These are phyloP conservation scores for Embiotoca jacksoni DNA, from an alignment of 2,113 vertebrate species.

Conservation along the genomic window DNA sequence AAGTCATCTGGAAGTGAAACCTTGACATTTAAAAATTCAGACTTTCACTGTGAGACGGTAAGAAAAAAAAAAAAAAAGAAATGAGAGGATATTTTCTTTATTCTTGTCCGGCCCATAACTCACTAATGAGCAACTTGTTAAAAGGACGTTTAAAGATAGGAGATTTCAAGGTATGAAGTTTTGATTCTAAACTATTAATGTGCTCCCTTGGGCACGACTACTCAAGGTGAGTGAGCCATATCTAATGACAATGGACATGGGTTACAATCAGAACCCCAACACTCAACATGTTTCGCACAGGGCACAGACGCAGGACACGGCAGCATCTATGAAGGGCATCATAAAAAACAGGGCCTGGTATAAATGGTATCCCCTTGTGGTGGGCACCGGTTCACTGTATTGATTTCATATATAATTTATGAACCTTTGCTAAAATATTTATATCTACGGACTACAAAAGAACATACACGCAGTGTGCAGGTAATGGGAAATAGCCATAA, in stretches of 20 bases:
- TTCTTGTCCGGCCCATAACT: constrained; percentile 6
- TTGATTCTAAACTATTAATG: constrained; percentile 19
- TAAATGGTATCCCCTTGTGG: not conserved
- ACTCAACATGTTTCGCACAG: too few species aligned
- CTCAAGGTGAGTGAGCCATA: constrained; percentile 3
- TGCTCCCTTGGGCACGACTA: not conserved
- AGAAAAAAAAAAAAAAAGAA: not conserved
- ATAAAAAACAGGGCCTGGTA: constrained; percentile 1
- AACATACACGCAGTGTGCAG: not conserved
- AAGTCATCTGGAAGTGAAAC: constrained; percentile 1
- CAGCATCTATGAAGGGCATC: constrained; percentile 5
- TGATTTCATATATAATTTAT: constrained; percentile 17
- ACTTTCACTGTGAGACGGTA: not conserved
- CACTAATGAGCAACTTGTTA: constrained; percentile 11
- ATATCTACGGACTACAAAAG: not conserved
- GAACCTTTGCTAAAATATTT: constrained; percentile 15
- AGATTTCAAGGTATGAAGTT: not conserved
- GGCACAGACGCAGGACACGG: constrained; percentile 7
- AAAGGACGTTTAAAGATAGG: constrained; percentile 9
- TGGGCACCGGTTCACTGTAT: not conserved
- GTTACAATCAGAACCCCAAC: not conserved
- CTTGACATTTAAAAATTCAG: constrained; percentile 23
- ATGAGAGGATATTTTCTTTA: not conserved
- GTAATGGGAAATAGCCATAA: not conserved
- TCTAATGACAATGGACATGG: constrained; percentile 9